A percentile compares a stretch with the other conserved stretches of the same genome.
Conservation (phyloP, 2,797 vertebrate species). For the Clarias laeviceps region DNA sequence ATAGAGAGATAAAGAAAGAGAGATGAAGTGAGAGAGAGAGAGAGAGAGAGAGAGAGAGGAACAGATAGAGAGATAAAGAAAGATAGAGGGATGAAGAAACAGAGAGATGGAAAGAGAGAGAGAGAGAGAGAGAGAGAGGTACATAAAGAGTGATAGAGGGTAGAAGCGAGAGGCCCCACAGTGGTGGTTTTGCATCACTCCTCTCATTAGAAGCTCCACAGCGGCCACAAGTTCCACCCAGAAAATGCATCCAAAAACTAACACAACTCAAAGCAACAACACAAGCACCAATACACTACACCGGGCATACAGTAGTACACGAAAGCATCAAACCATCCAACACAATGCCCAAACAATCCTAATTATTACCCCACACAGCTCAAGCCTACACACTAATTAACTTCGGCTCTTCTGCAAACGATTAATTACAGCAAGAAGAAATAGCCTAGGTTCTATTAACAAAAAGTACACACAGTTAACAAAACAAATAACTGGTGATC, state of each 20-base stretch:
- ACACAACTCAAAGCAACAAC: slow-evolving; percentile 8
- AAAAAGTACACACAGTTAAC: neutral
- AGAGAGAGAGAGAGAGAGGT: neutral
- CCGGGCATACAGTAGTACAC: too few species aligned
- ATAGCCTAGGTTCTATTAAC: neutral
- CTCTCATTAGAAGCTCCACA: slow-evolving; percentile 75
- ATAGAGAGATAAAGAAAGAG: slow-evolving; percentile 32
- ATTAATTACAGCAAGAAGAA: neutral
- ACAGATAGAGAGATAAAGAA: slow-evolving; percentile 34
- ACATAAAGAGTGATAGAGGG: neutral
- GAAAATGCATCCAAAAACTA: slow-evolving; percentile 35
- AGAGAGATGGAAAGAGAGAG: slow-evolving; percentile 1
- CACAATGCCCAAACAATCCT: neutral
- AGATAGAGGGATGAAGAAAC: neutral
- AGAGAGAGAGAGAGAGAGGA: slow-evolving; percentile 44
- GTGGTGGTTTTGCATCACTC: slow-evolving; percentile 60
- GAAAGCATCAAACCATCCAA: neutral
- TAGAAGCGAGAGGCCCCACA: slow-evolving; percentile 52
- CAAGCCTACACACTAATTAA: neutral
- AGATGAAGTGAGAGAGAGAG: slow-evolving; percentile 31
- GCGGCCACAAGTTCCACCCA: slow-evolving; percentile 68
- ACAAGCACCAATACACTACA: neutral
- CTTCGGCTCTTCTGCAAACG: neutral
- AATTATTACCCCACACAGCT: neutral
- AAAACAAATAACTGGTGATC: neutral